Conservation (phyloP, 2,797 vertebrate species). For the Gymnocypris eckloni region DNA sequence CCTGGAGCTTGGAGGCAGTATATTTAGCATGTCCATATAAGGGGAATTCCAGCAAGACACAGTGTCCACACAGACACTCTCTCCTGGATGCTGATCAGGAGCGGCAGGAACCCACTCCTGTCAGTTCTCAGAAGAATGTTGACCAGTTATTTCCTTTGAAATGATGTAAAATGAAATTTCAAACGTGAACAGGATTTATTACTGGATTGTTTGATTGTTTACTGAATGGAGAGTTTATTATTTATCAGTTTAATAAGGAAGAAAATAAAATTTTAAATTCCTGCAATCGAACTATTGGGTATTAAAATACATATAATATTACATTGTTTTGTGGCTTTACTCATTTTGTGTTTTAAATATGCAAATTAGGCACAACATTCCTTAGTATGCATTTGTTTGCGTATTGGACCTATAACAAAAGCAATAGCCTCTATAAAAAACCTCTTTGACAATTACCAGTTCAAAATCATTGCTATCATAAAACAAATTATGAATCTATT, state of each 20-base stretch:
- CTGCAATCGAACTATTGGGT: neutral
- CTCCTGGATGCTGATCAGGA: conserved; percentile 58
- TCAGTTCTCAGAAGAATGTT: conserved; percentile 38
- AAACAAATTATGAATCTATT: neutral
- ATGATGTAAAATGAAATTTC: neutral
- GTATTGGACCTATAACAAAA: neutral
- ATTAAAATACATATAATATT: neutral
- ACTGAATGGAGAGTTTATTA: neutral
- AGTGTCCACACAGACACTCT: conserved; percentile 54
- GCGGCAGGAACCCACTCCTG: conserved; percentile 27
- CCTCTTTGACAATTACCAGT: neutral
- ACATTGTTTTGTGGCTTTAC: neutral
- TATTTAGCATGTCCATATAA: conserved; percentile 86
- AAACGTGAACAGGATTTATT: neutral
- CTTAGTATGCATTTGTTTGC: neutral
- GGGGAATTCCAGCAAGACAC: conserved; percentile 76
- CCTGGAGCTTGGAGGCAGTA: conserved; percentile 71
- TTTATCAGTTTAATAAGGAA: neutral
- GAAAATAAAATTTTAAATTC: neutral
- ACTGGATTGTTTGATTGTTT: too few species aligned
- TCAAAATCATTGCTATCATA: neutral
- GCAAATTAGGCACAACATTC: neutral
- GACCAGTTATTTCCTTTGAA: neutral
- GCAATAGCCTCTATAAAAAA: neutral
- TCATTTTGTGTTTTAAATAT: neutral